A percentile compares a stretch with the other conserved stretches of the same genome.
phyloP scores from a whole-genome alignment of 2,888 invertebrate species.

The Blera fallax region DNA sequence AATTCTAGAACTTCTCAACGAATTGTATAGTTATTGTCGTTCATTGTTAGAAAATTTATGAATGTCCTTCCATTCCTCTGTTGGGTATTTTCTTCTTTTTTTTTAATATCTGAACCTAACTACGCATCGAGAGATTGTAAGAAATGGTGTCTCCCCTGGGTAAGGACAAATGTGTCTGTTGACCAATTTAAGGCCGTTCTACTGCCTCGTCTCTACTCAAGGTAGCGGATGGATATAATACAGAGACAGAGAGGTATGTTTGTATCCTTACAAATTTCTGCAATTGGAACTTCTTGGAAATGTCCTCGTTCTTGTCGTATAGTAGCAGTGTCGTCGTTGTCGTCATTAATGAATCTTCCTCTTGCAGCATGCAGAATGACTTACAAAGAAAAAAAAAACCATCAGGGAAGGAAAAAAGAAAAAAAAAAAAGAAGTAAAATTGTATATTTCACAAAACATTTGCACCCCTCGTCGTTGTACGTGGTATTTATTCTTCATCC shows the following conservation, averaged over 20 bases:
- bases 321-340: conserved; percentile 6
- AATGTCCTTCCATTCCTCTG: neutral
- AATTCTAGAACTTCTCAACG: conserved; percentile 17
- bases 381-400: conserved; percentile 17
- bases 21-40: conserved; percentile 1
- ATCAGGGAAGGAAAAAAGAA: neutral
- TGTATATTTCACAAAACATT: conserved; percentile 59
- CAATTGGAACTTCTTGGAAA: conserved; percentile 35
- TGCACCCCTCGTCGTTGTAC: conserved; percentile 61
- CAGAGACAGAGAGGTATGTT: neutral
- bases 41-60: conserved; percentile 16
- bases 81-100: neutral
- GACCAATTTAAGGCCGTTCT: conserved; percentile 42
- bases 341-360: conserved; percentile 45
- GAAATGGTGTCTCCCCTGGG: conserved; percentile 19
- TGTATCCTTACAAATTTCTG: conserved; percentile 12
- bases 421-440: neutral
- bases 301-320: neutral
- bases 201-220: neutral
- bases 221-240: neutral
- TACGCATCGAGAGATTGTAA: neutral
- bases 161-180: conserved; percentile 30
- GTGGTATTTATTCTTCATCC: conserved; percentile 63
- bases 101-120: conserved; percentile 1
- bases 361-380: conserved; percentile 37